These are phyloP conservation scores for Euproctis similis DNA, from an alignment of 2,888 invertebrate species.

Conservation along the genomic window DNA sequence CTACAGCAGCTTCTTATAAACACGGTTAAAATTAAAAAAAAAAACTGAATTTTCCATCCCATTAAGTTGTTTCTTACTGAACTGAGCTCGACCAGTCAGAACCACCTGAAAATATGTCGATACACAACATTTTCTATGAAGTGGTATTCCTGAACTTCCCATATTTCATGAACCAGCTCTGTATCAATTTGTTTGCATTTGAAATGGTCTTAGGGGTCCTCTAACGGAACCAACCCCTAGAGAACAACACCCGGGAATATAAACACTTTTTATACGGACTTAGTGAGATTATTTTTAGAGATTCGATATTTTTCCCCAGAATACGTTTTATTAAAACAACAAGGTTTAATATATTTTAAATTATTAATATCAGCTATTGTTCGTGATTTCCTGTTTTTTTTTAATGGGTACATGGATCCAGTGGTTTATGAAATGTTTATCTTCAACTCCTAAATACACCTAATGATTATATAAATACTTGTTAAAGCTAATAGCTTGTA, in stretches of 20 bases:
- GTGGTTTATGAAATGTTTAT: no score
- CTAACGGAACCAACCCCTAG: conserved; percentile 7
- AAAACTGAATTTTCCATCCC: no score
- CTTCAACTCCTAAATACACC: no score
- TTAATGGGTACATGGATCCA: no score
- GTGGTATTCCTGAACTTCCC: conserved; percentile 15
- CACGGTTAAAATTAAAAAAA: no score
- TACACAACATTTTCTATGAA: conserved; percentile 13
- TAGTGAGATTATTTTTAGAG: neutral
- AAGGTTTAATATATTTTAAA: no score
- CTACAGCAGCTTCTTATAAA: no score
- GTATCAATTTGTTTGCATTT: conserved; percentile 6
- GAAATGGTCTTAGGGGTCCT: conserved; percentile 3
- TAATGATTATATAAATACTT: no score
- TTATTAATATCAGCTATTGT: no score
- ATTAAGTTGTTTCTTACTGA: neutral
- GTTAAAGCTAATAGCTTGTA: no score
- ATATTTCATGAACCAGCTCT: conserved; percentile 7
- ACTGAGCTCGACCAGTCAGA: conserved; percentile 3
- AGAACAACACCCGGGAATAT: conserved; percentile 4
- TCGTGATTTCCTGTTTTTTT: no score
- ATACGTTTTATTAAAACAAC: neutral
- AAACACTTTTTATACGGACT: no score
- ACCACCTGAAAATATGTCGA: conserved; percentile 5
- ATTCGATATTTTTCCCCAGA: neutral